Evolutionary conservation across 1,140 invertebrate genomes (phyloP), one percentile per base, ranked within the genome.

Genomic region (Arion vulgaris): DNA sequence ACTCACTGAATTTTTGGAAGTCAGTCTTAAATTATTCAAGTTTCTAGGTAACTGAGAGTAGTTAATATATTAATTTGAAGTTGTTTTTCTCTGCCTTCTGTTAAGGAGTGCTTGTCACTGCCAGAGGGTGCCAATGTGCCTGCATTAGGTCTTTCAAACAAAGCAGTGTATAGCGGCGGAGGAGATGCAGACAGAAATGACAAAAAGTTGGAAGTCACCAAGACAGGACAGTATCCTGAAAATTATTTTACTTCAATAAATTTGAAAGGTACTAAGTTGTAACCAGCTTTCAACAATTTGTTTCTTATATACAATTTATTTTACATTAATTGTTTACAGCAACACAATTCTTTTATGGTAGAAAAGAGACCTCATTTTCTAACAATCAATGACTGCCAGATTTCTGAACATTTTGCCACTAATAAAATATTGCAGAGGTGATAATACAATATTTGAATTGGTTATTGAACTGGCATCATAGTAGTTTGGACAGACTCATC

Each of bases 131-230:
- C 97, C n/a, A 95, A 96, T 26, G 96, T 99, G 13, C 97, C 98
- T 26, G 96, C 97, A 0, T 93, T 99, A 28, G 98, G 98, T 28
- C 92, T 99, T 38, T 99, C 98, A 0, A 99, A 99, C 92, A 98
- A 98, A 93, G 96, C 97, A 0, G 95, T 97, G 13, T 97, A 95
- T 89, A 93, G 94, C 39, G 87, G 83, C 15, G 92, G 93, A 28
- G 62, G 53, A 39, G 78, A 84, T 38, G 83, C 87, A 57, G 83
- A 89, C 49, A 87, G 53, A 32, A 84, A 85, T 39, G 86, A 89
- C 49, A 84, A 89, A 62, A 87, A 90, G 15, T 83, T 90, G 39
- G 76, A 86, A n/a, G 34, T 53, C 15, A 57, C 68, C n/a, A 85
- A 79, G n/a, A 69, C 83, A 88, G 71, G 85, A 85, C 93, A 94